Conservation (phyloP, 2,888 invertebrate genomes). For the Pterostichus niger region DNA sequence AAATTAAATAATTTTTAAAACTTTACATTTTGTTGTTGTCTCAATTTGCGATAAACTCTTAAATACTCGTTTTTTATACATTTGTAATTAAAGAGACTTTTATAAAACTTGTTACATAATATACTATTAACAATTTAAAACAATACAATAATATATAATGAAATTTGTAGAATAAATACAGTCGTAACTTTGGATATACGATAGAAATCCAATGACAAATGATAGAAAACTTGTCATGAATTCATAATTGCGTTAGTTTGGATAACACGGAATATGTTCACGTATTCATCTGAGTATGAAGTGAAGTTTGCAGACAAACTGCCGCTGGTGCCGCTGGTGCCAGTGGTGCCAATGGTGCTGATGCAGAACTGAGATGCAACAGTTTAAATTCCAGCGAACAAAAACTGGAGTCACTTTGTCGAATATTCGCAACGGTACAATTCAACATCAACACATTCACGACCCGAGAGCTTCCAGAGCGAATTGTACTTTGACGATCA, state of each 20-base stretch:
- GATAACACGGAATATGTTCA: neutral
- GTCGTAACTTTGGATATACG: neutral
- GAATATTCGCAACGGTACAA: slow-evolving; percentile 51
- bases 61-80: too few relatives aligned
- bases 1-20: too few relatives aligned
- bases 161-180: too few relatives aligned
- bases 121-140: too few relatives aligned
- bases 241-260: slow-evolving; percentile 3
- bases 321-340: neutral
- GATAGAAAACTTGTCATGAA: neutral
- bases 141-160: too few relatives aligned
- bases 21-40: too few relatives aligned
- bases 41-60: too few relatives aligned
- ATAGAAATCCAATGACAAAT: neutral
- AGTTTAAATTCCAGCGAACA: slow-evolving; percentile 54
- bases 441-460: slow-evolving; percentile 31
- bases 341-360: too few relatives aligned
- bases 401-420: slow-evolving; percentile 40
- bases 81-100: too few relatives aligned
- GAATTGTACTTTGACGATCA: slow-evolving; percentile 13
- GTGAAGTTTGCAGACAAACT: slow-evolving; percentile 14
- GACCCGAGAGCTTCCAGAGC: neutral
- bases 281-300: neutral
- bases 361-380: slow-evolving; percentile 47
- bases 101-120: too few relatives aligned